Evolutionary conservation across 2,113 vertebrate species (phyloP).

Genomic region (Tupaia chinensis): DNA sequence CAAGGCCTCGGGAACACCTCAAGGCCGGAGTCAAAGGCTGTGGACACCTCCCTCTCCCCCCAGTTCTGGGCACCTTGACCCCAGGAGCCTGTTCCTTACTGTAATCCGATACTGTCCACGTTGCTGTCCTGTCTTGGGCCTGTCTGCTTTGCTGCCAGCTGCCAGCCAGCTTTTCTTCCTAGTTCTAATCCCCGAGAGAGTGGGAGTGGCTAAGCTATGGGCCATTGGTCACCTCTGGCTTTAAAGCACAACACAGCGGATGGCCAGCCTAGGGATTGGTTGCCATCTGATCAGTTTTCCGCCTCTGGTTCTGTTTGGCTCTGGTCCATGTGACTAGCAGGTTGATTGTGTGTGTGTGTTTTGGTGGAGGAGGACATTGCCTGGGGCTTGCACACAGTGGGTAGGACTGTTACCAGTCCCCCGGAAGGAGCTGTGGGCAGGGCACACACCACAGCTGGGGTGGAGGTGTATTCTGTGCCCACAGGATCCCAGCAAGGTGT

Average conservation of each 20-base stretch:
- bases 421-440: neutral
- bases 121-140: neutral
- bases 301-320: neutral
- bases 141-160: neutral
- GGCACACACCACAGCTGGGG: accelerated
- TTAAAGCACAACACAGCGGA: neutral
- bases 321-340: neutral
- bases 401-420: neutral
- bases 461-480: neutral
- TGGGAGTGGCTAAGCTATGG: neutral
- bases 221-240: neutral
- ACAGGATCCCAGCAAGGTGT: neutral
- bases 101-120: neutral
- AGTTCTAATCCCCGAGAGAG: neutral
- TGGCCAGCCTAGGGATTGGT: neutral
- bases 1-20: neutral
- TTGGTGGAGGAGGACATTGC: neutral
- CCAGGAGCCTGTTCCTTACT: neutral
- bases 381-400: neutral
- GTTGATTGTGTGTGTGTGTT: neutral
- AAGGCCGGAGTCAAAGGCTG: neutral
- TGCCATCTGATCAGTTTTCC: neutral
- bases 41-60: neutral
- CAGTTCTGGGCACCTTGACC: neutral
- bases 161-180: neutral